Percentiles rank a stretch among this genome's conserved stretches.
These are phyloP conservation scores for Sebastes itinus DNA, from an alignment of 2,797 vertebrate species.

Conservation along the genomic window DNA sequence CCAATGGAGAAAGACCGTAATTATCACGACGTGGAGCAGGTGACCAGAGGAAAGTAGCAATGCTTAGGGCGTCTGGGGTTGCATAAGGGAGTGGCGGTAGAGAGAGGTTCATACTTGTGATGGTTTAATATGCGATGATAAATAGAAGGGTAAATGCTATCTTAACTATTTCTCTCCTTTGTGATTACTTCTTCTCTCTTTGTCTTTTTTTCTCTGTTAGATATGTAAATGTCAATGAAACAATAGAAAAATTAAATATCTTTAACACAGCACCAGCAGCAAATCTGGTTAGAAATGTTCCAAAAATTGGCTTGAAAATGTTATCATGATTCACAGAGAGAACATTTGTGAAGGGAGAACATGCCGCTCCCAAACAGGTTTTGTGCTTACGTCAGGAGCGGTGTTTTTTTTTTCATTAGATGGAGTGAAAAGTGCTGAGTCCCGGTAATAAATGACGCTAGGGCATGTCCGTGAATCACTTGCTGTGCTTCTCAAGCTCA, in stretches of 20 bases:
- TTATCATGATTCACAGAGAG: constrained; percentile 11
- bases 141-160: background rate
- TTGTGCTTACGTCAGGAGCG: constrained; percentile 1
- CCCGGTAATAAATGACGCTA: constrained; percentile 47
- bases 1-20: constrained; percentile 55
- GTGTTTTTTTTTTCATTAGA: constrained; percentile 39
- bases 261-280: background rate
- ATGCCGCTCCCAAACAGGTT: background rate
- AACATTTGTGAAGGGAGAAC: constrained; percentile 9
- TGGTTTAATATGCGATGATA: background rate
- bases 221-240: background rate
- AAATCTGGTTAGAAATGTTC: background rate
- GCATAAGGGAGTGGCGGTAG: background rate
- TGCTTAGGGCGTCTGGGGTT: background rate
- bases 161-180: background rate
- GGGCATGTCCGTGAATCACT: constrained; percentile 52
- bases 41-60: constrained; percentile 35
- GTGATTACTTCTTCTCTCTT: background rate
- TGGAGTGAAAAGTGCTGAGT: constrained; percentile 40
- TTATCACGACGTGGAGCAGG: constrained; percentile 34
- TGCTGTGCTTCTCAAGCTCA: constrained; percentile 46
- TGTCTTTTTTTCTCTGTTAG: background rate
- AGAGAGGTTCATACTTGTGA: constrained; percentile 2
- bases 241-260: background rate
- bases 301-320: background rate